These are phyloP conservation scores for Tiliacea aurago DNA, from an alignment of 2,888 invertebrate species.

Conservation along the genomic window DNA sequence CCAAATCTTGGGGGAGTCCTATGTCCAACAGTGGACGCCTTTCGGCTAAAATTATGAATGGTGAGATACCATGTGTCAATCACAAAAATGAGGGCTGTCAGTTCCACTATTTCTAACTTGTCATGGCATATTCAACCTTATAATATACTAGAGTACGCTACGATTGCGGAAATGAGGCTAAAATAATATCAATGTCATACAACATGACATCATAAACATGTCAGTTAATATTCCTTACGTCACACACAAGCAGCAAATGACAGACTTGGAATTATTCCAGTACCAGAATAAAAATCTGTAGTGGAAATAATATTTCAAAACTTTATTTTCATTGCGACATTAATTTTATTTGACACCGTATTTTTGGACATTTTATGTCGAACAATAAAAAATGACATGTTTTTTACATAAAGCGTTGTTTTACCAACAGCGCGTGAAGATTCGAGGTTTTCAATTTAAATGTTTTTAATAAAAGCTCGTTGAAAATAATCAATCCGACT, in stretches of 20 bases:
- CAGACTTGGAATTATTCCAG: constrained; percentile 7
- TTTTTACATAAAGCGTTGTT: background rate
- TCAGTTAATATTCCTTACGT: background rate
- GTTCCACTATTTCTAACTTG: too few relatives aligned
- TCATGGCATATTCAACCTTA: constrained; percentile 6
- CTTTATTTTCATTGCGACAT: constrained; percentile 17
- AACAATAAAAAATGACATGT: background rate
- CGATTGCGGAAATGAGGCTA: background rate
- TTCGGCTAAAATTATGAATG: too few relatives aligned
- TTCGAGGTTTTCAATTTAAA: background rate
- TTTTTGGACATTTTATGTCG: constrained; percentile 19
- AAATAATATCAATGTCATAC: constrained; percentile 14
- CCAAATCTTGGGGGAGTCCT: too few relatives aligned
- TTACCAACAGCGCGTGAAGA: background rate
- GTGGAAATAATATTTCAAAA: constrained; percentile 33
- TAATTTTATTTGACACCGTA: background rate
- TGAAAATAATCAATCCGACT: background rate
- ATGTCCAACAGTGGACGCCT: too few relatives aligned
- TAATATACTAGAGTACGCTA: too few relatives aligned
- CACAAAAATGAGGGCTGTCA: too few relatives aligned
- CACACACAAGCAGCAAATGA: background rate
- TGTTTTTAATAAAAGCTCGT: background rate
- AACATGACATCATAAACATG: background rate
- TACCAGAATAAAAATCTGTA: background rate
- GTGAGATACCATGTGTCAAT: too few relatives aligned